Evolutionary conservation across 2,113 vertebrate genomes (phyloP).

Genomic region (Nipponia nippon): DNA sequence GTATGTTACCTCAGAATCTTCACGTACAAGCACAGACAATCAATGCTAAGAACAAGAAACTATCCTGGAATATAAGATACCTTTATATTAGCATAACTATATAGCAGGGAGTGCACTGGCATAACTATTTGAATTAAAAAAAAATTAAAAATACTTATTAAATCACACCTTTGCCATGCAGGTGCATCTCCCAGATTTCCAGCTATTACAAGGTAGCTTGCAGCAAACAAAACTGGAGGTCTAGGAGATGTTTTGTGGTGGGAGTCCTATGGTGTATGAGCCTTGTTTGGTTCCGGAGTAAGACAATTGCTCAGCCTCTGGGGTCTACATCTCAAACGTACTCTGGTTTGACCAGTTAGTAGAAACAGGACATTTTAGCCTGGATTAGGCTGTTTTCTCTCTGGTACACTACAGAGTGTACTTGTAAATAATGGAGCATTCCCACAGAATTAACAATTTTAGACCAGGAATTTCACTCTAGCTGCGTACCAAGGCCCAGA

Average conservation of each 20-base stretch:
- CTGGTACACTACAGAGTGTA: neutral
- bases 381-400: neutral
- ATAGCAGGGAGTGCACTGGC: neutral
- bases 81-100: neutral
- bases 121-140: neutral
- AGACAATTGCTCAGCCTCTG: neutral
- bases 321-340: neutral
- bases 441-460: neutral
- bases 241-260: neutral
- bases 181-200: neutral
- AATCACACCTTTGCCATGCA: neutral
- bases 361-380: neutral
- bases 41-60: neutral
- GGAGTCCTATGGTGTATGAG: rapidly evolving
- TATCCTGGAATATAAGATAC: neutral
- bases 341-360: neutral
- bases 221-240: neutral
- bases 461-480: neutral
- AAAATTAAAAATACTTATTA: neutral
- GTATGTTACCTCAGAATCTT: neutral
- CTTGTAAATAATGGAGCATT: neutral
- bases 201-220: neutral
- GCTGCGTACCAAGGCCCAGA: neutral
- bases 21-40: neutral
- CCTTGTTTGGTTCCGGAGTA: neutral